Base-by-base conservation (phyloP, 2,888 invertebrate species). In the Leptinotarsa haldemani region DNA sequence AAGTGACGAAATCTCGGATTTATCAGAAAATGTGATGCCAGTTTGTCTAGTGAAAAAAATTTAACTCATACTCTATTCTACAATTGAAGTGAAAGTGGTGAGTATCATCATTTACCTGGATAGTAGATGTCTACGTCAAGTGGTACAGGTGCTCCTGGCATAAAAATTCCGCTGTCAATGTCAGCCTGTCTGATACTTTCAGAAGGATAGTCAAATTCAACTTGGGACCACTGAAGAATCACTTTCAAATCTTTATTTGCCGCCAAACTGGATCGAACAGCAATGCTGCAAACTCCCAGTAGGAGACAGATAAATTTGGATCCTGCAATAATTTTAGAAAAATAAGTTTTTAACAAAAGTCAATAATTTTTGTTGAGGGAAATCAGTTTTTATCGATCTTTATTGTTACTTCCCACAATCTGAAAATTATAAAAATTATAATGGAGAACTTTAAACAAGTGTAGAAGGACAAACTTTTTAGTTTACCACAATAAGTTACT, bases 91-190 rank as follows among this genome's bases (percentile, higher is more conserved):
- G 3, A 22, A 22, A 22, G 22, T 22, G 22, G 22, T 22, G 22
- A 3, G 3, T 22, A 22, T 5, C 1, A 69, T 4, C 4, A 79
- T 82, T 86, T 81, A 91, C 91, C 88, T 84, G 88, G 88, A 81
- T 91, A 90, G 74, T 91, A 89, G 0, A 92, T 91, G 74, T 93
- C 93, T 0, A 92, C 90, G 80, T 93, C 93, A 58, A 94, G 93
- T 0, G 94, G 93, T n/a, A 93, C 89, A 0, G 92, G 90, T 73
- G 89, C 89, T 48, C 91, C 92, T 0, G 90, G 90, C 48, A 91
- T 88, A 79, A 90, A 93, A 77, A 88, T 86, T 1, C 90, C 89
- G 2, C 81, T 85, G 1, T 79, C 77, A 25, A 90, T 86, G 2
- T 91, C 92, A 1, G 81, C 69, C 58, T 88, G 85, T 58, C 89